These are phyloP conservation scores for Heteromyza rotundicornis DNA, from an alignment of 2,888 invertebrate genomes.

Conservation along the genomic window DNA sequence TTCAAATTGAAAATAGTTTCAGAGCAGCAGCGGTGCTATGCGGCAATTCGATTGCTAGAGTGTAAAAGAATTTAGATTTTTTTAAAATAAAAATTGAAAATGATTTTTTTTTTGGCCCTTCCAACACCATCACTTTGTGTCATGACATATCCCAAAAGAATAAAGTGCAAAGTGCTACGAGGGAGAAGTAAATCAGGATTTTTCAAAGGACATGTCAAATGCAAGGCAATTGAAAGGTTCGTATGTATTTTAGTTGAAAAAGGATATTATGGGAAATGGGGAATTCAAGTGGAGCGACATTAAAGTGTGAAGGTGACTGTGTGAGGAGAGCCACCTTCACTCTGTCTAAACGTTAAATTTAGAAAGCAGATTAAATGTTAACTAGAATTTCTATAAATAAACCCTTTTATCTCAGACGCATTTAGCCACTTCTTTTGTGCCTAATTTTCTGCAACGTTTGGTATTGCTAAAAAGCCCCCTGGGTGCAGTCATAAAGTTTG, in stretches of 20 bases:
- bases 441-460: not conserved
- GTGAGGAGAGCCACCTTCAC: too few relatives aligned
- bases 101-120: not conserved
- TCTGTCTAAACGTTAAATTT: too few relatives aligned
- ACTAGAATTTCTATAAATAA: too few relatives aligned
- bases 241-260: too few relatives aligned
- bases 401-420: too few relatives aligned
- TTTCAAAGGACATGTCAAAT: not conserved
- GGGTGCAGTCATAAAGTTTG: constrained; percentile 49
- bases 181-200: not conserved
- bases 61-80: not conserved
- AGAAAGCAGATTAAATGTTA: too few relatives aligned
- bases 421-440: too few relatives aligned
- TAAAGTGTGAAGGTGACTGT: too few relatives aligned
- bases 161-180: not conserved
- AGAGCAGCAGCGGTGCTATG: not conserved
- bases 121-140: too few relatives aligned
- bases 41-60: not conserved
- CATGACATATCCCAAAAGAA: not conserved
- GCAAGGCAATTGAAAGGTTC: too few relatives aligned
- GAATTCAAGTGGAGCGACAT: too few relatives aligned
- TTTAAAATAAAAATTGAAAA: not conserved
- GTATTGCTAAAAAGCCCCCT: constrained; percentile 39
- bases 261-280: too few relatives aligned
- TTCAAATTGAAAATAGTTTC: constrained; percentile 3